Evolutionary conservation across 1,140 invertebrate species (phyloP).

Genomic region (Aculops lycopersici): DNA sequence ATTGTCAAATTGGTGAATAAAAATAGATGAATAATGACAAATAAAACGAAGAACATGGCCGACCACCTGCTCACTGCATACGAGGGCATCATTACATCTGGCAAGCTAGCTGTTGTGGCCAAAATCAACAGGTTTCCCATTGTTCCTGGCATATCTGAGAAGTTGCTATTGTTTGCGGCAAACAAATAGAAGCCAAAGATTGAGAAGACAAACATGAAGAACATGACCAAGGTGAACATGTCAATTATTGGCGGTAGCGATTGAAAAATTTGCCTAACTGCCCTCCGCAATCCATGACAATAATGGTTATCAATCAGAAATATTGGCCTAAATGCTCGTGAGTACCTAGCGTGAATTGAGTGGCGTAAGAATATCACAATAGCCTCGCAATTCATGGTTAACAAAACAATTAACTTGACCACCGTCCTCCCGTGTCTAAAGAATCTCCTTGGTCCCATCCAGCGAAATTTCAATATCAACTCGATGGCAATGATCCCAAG

Average conservation of each 20-base stretch:
- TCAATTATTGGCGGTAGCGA: conserved; percentile 57
- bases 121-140: conserved; percentile 65
- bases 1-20: conserved; percentile 64
- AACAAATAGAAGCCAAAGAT: conserved; percentile 46
- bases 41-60: conserved; percentile 52
- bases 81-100: conserved; percentile 72
- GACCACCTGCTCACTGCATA: conserved; percentile 44
- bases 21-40: conserved; percentile 48
- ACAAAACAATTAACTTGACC: conserved; percentile 40
- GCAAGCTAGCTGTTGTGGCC: conserved; percentile 61
- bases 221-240: conserved; percentile 47
- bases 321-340: conserved; percentile 49
- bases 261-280: conserved; percentile 28
- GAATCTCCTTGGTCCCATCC: conserved; percentile 52
- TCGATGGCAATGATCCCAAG: conserved; percentile 40
- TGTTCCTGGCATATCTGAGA: conserved; percentile 20
- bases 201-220: conserved; percentile 52
- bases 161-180: conserved; percentile 21
- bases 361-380: conserved; percentile 43
- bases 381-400: conserved; percentile 53
- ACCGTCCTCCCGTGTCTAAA: conserved; percentile 47
- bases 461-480: conserved; percentile 40
- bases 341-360: conserved; percentile 52
- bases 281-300: conserved; percentile 27
- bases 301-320: conserved; percentile 59